phyloP scores from a whole-genome alignment of 2,113 vertebrate genomes.

The Rhagologus leucostigma region DNA sequence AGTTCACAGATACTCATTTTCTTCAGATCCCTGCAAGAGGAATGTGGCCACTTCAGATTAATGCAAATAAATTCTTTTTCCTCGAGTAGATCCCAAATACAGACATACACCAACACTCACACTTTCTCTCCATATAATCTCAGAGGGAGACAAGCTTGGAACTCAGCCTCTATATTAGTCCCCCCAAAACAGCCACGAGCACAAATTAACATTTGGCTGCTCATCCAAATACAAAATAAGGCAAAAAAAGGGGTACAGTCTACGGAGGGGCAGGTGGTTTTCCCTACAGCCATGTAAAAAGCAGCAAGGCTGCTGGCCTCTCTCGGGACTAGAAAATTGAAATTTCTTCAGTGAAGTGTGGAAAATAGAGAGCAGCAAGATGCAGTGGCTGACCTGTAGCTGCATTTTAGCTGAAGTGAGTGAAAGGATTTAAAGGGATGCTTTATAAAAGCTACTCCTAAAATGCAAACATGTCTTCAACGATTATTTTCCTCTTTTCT shows the following conservation, averaged over 20 bases:
- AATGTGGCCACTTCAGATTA: not conserved
- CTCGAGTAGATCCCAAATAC: not conserved
- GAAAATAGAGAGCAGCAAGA: not conserved
- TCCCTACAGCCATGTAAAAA: not conserved
- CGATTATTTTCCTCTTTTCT: not conserved
- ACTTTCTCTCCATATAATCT: not conserved
- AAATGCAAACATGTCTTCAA: not conserved
- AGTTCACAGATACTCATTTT: not conserved
- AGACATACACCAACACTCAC: not conserved
- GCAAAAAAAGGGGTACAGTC: not conserved
- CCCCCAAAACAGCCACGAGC: not conserved
- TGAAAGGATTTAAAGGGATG: not conserved
- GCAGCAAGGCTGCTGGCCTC: not conserved
- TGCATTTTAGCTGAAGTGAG: not conserved
- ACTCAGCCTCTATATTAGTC: not conserved
- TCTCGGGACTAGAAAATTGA: not conserved
- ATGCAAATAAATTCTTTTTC: not conserved
- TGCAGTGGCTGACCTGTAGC: not conserved
- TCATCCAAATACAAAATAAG: not conserved
- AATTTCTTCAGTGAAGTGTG: not conserved
- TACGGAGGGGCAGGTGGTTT: not conserved
- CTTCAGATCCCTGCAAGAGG: not conserved
- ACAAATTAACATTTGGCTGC: not conserved
- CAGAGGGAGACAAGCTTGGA: accelerated
- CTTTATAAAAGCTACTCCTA: not conserved